These are phyloP conservation scores for Apodemus sylvaticus DNA, from an alignment of 2,113 vertebrate species.

Conservation along the genomic window DNA sequence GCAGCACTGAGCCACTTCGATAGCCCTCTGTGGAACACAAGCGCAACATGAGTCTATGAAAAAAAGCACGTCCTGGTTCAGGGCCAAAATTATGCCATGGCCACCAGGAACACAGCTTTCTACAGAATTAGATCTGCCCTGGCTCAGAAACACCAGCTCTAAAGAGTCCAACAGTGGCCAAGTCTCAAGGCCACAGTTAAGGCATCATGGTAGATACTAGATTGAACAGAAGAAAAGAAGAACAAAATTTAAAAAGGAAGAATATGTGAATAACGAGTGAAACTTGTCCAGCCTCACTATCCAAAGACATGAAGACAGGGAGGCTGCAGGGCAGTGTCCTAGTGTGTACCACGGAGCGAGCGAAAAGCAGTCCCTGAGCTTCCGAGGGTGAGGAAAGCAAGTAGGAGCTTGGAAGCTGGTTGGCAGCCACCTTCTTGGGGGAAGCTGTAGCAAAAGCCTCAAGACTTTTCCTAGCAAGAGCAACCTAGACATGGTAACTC, in stretches of 20 bases:
- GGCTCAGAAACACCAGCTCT: not conserved
- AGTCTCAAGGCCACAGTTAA: not conserved
- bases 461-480: constrained; percentile 10
- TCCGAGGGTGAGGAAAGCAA: not conserved
- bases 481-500: not conserved
- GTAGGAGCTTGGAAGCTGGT: not conserved
- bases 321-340: not conserved
- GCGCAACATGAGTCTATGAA: not conserved
- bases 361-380: not conserved
- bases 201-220: not conserved
- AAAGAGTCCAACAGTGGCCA: not conserved
- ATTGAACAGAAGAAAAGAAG: not conserved
- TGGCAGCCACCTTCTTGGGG: not conserved
- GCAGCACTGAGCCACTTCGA: not conserved
- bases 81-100: not conserved
- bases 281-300: not conserved
- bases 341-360: not conserved
- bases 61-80: not conserved
- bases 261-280: not conserved
- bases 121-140: not conserved
- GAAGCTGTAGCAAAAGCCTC: not conserved
- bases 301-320: not conserved
- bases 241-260: constrained; percentile 13
- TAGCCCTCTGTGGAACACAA: not conserved
- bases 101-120: not conserved